Conservation (phyloP, 2,888 invertebrate genomes). For the Hyles lineata region DNA sequence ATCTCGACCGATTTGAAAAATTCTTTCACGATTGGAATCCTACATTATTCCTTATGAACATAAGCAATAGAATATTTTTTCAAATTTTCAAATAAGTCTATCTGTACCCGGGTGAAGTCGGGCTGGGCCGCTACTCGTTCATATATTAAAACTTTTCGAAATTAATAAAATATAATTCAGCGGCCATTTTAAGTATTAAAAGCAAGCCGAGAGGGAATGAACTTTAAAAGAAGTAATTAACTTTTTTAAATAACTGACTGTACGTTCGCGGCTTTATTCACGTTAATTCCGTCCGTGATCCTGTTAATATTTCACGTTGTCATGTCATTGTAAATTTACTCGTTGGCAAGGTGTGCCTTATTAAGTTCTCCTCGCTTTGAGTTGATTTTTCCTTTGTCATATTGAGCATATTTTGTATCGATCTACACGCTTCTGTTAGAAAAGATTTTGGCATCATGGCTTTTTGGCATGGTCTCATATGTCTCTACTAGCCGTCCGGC, state of each 20-base stretch:
- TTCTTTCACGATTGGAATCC: too few species aligned
- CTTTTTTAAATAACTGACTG: slow-evolving; percentile 10
- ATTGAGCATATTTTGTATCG: neutral
- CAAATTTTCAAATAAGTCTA: too few species aligned
- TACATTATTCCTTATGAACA: too few species aligned
- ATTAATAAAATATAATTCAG: neutral
- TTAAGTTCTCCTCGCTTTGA: neutral
- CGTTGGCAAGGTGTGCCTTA: neutral
- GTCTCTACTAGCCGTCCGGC: too few species aligned
- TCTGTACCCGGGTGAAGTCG: too few species aligned
- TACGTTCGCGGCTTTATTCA: slow-evolving; percentile 5
- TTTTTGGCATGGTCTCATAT: too few species aligned
- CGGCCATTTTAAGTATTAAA: neutral
- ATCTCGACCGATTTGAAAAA: too few species aligned
- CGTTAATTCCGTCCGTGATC: slow-evolving; percentile 17
- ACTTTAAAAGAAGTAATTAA: slow-evolving; percentile 8
- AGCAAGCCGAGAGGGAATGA: neutral
- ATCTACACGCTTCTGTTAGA: too few species aligned
- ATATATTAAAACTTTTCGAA: neutral
- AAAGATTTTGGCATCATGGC: too few species aligned
- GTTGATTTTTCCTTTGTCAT: neutral
- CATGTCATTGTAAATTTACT: slow-evolving; percentile 17
- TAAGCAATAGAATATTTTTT: too few species aligned
- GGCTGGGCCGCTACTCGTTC: too few species aligned
- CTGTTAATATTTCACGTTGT: slow-evolving; percentile 13